Conservation (phyloP, 2,888 invertebrate genomes). For the Chymomyza amoena region DNA sequence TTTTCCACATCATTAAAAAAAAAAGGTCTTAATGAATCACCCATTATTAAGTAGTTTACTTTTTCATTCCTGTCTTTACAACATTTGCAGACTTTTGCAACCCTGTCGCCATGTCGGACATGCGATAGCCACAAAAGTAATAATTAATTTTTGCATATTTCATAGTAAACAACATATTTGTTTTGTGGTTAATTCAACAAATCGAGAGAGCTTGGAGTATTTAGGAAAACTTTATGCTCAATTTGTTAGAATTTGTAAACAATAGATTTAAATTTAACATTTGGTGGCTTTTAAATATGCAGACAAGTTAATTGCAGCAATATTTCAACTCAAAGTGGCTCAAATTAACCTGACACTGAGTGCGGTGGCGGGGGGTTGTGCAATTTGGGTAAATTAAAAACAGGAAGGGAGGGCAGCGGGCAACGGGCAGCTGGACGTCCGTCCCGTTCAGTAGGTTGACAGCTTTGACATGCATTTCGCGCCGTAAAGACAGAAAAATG, state of each 20-base stretch:
- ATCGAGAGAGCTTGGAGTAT: not conserved
- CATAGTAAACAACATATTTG: not conserved
- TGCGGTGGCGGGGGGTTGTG: not conserved
- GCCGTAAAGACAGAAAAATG: conserved; percentile 16
- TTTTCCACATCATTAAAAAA: no score
- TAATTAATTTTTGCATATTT: not conserved
- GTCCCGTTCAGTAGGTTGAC: conserved; percentile 33
- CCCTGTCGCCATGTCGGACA: not conserved
- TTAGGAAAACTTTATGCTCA: not conserved
- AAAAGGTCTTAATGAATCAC: no score
- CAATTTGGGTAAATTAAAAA: not conserved
- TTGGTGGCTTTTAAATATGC: not conserved
- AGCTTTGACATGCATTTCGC: conserved; percentile 42
- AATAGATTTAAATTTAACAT: not conserved
- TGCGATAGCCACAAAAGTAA: not conserved
- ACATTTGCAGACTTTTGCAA: not conserved
- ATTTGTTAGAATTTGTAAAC: not conserved
- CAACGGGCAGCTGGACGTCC: conserved; percentile 13
- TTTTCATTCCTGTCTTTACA: not conserved
- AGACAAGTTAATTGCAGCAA: not conserved
- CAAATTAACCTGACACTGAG: not conserved
- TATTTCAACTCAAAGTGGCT: not conserved
- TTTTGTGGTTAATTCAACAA: not conserved
- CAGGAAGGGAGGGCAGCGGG: not conserved
- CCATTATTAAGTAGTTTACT: no score